Evolutionary conservation across 2,888 invertebrate species (phyloP).

Genomic region (Drosophila niveifrons): DNA sequence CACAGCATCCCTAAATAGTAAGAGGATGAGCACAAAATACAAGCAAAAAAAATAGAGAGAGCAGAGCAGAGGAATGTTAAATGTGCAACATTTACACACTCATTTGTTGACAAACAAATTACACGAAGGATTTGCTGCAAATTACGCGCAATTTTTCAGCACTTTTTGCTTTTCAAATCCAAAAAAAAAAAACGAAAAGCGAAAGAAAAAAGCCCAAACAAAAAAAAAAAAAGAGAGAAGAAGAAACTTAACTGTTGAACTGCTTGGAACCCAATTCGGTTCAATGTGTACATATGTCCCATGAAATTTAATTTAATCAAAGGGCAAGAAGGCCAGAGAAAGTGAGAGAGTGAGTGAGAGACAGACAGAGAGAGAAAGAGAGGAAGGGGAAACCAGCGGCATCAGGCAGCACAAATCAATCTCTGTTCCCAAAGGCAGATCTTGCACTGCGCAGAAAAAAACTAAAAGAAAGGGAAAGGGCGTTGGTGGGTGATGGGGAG

Average conservation of each 20-base stretch:
- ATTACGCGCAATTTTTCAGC: constrained; percentile 75
- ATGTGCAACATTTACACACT: constrained; percentile 77
- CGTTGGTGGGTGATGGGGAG: constrained; percentile 18
- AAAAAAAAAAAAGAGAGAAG: constrained; percentile 10
- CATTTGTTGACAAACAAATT: constrained; percentile 79
- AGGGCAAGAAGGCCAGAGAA: constrained; percentile 73
- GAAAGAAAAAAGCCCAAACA: constrained; percentile 24
- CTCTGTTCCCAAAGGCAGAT: constrained; percentile 72
- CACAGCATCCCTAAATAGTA: constrained; percentile 39
- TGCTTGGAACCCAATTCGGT: constrained; percentile 41
- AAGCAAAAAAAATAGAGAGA: not conserved
- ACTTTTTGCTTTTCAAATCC: constrained; percentile 65
- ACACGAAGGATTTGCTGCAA: constrained; percentile 76
- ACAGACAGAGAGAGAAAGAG: not conserved
- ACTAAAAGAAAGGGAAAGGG: constrained; percentile 19
- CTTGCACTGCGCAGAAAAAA: constrained; percentile 18
- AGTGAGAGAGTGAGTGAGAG: constrained; percentile 15
- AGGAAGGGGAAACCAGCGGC: not conserved
- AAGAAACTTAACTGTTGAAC: constrained; percentile 17
- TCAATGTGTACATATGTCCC: constrained; percentile 79
- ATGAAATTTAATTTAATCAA: constrained; percentile 84
- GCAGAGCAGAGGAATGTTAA: constrained; percentile 54
- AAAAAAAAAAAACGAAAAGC: constrained; percentile 43
- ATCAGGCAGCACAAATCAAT: constrained; percentile 82
- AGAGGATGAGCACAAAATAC: constrained; percentile 1